Percentiles rank a stretch among this genome's conserved stretches.
These are phyloP conservation scores for Phania funesta DNA, from an alignment of 2,888 invertebrate species.

Conservation along the genomic window DNA sequence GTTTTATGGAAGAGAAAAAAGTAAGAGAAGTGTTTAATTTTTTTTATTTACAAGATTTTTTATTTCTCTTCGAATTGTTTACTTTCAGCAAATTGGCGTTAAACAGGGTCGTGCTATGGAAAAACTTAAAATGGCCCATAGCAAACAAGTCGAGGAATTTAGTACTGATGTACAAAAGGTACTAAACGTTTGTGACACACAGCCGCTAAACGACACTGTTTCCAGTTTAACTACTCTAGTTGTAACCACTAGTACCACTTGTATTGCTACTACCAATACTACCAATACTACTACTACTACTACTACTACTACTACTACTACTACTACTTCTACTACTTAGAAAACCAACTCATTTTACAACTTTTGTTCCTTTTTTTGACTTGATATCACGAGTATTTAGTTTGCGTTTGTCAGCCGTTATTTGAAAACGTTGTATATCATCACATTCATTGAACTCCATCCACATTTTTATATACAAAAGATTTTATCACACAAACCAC, in stretches of 20 bases:
- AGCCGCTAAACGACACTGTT: constrained; percentile 71
- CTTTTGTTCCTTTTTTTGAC: constrained; percentile 2
- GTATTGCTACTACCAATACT: background rate
- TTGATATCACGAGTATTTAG: background rate
- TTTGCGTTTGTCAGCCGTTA: background rate
- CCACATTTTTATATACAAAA: background rate
- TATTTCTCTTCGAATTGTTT: background rate
- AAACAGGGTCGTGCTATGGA: constrained; percentile 96
- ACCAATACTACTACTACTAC: constrained; percentile 40
- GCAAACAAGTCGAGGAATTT: constrained; percentile 94
- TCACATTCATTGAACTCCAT: constrained; percentile 11
- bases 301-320: constrained; percentile 71
- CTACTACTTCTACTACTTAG: constrained; percentile 70
- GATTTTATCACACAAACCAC: constrained; percentile 3
- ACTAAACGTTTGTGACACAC: constrained; percentile 73
- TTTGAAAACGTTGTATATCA: background rate
- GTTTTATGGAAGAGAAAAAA: constrained; percentile 97
- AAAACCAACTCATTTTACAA: background rate
- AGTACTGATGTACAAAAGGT: constrained; percentile 93
- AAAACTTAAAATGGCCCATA: constrained; percentile 94
- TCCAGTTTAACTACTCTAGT: constrained; percentile 7
- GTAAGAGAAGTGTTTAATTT: constrained; percentile 75
- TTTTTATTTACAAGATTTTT: background rate
- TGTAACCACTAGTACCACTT: constrained; percentile 24
- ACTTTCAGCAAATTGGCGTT: constrained; percentile 86